phyloP scores from a whole-genome alignment of 2,113 vertebrate genomes.

The Mesembrinibis cayennensis region DNA sequence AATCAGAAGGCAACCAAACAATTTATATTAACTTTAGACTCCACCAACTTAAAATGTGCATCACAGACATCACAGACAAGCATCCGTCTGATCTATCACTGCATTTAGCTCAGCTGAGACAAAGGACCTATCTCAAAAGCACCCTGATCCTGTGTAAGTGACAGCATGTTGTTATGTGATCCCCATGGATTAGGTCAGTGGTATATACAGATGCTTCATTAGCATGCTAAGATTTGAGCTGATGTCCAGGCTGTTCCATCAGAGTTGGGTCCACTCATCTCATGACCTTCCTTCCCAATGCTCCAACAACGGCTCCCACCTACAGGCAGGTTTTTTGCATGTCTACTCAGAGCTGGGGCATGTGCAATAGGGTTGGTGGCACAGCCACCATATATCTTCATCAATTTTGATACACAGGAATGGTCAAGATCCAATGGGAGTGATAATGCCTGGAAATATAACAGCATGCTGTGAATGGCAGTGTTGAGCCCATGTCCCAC shows the following conservation, averaged over 20 bases:
- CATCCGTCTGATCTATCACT: neutral
- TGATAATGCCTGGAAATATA: neutral
- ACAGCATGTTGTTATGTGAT: neutral
- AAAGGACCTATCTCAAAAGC: neutral
- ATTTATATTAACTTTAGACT: neutral
- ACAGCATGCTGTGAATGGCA: neutral
- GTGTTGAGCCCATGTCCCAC: neutral
- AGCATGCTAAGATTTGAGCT: neutral
- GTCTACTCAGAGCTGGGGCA: neutral
- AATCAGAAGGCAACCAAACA: neutral
- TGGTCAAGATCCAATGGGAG: neutral
- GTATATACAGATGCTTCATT: neutral
- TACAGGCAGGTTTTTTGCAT: neutral
- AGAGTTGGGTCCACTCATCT: neutral
- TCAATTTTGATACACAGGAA: neutral
- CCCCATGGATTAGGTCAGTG: neutral
- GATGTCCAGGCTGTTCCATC: neutral
- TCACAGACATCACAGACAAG: neutral
- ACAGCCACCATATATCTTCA: neutral
- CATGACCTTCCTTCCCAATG: neutral
- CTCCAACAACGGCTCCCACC: neutral
- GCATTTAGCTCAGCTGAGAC: neutral
- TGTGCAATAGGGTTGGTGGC: neutral
- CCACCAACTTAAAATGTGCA: neutral
- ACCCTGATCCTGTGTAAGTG: neutral